Conservation (phyloP, 2,888 invertebrate genomes). For the Noctua comes region DNA sequence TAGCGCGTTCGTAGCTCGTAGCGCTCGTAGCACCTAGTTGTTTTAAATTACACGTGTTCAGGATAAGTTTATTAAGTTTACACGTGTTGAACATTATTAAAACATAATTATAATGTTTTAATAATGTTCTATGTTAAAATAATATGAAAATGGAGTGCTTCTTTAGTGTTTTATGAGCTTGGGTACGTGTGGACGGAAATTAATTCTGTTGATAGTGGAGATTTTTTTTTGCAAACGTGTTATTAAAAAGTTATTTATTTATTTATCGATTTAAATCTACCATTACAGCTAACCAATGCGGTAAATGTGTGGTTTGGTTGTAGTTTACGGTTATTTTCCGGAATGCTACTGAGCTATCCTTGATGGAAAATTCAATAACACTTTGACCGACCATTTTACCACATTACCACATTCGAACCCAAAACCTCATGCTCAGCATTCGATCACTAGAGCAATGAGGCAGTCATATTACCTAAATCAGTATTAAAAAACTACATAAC, state of each 20-base stretch:
- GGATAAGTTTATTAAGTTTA: constrained; percentile 29
- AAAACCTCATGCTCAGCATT: not conserved
- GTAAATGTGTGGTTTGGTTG: not conserved
- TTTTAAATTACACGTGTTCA: constrained; percentile 34
- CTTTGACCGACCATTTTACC: not conserved
- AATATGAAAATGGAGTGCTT: not conserved
- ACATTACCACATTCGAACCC: not conserved
- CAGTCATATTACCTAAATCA: not conserved
- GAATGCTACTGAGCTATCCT: rapidly evolving
- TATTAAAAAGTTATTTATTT: too few relatives aligned
- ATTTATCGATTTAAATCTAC: too few relatives aligned
- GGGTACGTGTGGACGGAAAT: not conserved
- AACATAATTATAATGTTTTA: not conserved
- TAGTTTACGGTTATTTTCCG: not conserved
- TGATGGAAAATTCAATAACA: not conserved
- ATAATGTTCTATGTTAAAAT: not conserved
- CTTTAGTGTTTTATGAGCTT: too few relatives aligned
- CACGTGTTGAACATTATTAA: constrained; percentile 2
- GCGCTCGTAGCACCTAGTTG: constrained; percentile 40
- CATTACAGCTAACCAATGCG: too few relatives aligned
- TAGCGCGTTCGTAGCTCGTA: constrained; percentile 53
- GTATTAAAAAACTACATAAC: too few relatives aligned
- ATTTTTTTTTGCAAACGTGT: not conserved
- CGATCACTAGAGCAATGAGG: not conserved
- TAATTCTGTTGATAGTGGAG: not conserved